These are phyloP conservation scores for Scalopus aquaticus DNA, from an alignment of 2,113 vertebrate species.

Conservation along the genomic window DNA sequence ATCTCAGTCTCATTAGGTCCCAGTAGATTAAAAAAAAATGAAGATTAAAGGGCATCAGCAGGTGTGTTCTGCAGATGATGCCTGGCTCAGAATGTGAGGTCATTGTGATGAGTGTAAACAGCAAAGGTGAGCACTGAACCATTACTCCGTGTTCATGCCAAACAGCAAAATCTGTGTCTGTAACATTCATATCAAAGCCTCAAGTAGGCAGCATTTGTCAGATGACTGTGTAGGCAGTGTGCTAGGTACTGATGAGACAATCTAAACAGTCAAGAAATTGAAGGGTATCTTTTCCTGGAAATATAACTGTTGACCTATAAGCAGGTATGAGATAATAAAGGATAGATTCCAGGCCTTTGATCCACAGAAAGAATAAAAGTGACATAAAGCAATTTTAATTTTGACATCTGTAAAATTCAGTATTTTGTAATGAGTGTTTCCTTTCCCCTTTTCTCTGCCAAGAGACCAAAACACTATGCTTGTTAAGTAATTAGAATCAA, in stretches of 20 bases:
- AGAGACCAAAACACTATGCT: neutral
- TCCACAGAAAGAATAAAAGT: neutral
- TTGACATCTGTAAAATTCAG: neutral
- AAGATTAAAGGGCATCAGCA: neutral
- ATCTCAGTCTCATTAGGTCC: neutral
- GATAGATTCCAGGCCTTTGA: neutral
- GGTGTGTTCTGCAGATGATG: neutral
- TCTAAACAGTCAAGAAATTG: neutral
- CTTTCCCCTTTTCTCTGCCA: neutral
- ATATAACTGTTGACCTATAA: neutral
- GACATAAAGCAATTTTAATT: neutral
- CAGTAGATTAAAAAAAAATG: neutral
- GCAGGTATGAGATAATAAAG: neutral
- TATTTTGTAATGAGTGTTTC: neutral
- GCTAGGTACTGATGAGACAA: neutral
- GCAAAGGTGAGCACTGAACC: neutral
- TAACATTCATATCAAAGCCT: neutral
- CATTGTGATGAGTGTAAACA: neutral
- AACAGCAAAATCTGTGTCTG: neutral
- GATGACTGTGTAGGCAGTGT: neutral
- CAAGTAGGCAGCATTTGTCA: neutral
- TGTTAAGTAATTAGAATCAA: slow-evolving; percentile 1
- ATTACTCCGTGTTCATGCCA: neutral
- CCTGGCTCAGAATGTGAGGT: neutral
- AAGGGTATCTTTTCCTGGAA: neutral